Evolutionary conservation across 2,113 vertebrate genomes (phyloP).

Genomic region (Tangachromis dhanisi): DNA sequence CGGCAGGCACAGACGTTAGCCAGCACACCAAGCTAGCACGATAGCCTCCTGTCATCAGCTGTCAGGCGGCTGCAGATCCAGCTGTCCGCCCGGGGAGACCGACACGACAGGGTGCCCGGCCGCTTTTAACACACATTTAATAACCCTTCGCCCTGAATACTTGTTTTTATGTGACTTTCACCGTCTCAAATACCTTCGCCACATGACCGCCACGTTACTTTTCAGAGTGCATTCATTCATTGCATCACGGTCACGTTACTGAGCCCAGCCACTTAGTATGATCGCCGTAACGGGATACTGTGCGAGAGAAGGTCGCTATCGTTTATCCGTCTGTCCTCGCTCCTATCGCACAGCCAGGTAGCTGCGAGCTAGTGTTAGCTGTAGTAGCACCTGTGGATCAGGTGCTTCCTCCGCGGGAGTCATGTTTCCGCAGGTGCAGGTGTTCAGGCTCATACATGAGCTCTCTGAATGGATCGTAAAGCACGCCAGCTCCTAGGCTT

Average conservation of each 20-base stretch:
- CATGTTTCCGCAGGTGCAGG: slow-evolving; percentile 41
- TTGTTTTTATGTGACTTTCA: background rate
- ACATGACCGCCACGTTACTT: background rate
- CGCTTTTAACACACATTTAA: background rate
- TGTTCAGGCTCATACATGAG: background rate
- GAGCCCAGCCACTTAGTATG: background rate
- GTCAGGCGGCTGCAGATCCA: background rate
- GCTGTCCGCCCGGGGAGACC: background rate
- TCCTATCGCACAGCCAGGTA: background rate
- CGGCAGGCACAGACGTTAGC: background rate
- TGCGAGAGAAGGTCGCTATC: background rate
- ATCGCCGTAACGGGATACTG: background rate
- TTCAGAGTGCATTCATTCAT: background rate
- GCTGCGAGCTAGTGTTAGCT: background rate
- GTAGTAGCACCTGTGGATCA: slow-evolving; percentile 64
- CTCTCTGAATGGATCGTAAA: background rate
- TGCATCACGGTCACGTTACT: background rate
- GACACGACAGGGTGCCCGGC: background rate
- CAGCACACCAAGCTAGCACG: slow-evolving; percentile 24
- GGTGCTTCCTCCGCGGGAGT: slow-evolving; percentile 21
- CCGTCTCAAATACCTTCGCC: background rate
- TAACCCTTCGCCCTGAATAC: no score
- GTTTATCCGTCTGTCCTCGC: background rate
- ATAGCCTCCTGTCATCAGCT: background rate
- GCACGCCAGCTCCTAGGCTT: background rate